Percentiles rank a stretch among this genome's conserved stretches.
These are phyloP conservation scores for Chanos chanos DNA, from an alignment of 2,797 vertebrate genomes.

Conservation along the genomic window DNA sequence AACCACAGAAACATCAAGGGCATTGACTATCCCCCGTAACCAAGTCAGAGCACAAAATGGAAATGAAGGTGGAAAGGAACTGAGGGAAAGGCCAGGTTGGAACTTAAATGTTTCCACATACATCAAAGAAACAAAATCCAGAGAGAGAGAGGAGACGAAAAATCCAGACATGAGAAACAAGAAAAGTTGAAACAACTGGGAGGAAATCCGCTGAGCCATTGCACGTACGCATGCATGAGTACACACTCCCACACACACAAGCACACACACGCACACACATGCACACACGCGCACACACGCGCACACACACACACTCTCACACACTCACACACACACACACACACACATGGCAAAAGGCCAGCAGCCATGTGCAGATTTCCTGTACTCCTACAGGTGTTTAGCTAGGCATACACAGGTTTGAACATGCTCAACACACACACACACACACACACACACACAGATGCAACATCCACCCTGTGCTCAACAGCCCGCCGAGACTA, in stretches of 20 bases:
- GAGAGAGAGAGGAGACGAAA: too few relatives aligned
- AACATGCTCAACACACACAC: slow-evolving; percentile 12
- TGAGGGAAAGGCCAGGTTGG: too few relatives aligned
- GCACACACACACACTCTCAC: slow-evolving; percentile 2
- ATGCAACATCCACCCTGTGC: background rate
- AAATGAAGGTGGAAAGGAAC: too few relatives aligned
- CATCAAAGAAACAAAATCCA: too few relatives aligned
- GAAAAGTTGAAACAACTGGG: too few relatives aligned
- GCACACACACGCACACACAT: too few relatives aligned
- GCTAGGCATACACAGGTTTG: slow-evolving; percentile 13
- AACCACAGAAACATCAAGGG: too few relatives aligned
- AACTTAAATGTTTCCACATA: too few relatives aligned
- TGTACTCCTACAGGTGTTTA: background rate
- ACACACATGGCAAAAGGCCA: background rate
- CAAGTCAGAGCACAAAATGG: too few relatives aligned
- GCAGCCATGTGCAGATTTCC: background rate
- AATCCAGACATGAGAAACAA: too few relatives aligned
- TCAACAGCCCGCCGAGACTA: background rate
- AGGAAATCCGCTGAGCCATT: background rate
- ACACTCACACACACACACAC: background rate
- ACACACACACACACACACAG: slow-evolving; percentile 1
- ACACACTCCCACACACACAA: too few relatives aligned
- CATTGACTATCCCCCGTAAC: too few relatives aligned
- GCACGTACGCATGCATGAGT: background rate
- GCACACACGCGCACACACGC: slow-evolving; percentile 1